phyloP scores from a whole-genome alignment of 2,797 vertebrate genomes.

The Sebastes iracundus region DNA sequence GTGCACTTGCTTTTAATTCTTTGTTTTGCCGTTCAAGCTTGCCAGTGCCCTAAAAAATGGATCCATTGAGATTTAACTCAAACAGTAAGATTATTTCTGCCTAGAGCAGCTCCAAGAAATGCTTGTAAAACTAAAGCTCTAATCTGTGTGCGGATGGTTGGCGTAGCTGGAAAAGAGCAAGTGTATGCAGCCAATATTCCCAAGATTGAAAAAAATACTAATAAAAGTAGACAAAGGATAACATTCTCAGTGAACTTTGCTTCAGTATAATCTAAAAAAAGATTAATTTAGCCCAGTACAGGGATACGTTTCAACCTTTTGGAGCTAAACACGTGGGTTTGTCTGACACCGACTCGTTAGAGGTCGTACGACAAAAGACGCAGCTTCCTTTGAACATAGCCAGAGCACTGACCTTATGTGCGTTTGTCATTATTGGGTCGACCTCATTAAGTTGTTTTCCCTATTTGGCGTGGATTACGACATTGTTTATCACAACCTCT shows the following conservation, averaged over 20 bases:
- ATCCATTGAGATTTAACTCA: slow-evolving; percentile 24
- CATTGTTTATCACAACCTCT: slow-evolving; percentile 61
- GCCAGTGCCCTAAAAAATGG: background rate
- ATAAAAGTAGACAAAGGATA: background rate
- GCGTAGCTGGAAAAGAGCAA: slow-evolving; percentile 26
- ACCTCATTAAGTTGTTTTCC: slow-evolving; percentile 68
- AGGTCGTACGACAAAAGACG: slow-evolving; percentile 4
- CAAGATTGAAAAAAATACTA: background rate
- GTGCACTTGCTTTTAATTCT: background rate
- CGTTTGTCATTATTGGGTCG: slow-evolving; percentile 40
- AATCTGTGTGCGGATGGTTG: slow-evolving; percentile 33
- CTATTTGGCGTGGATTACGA: slow-evolving; percentile 48
- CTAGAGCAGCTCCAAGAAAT: slow-evolving; percentile 38
- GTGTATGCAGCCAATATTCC: slow-evolving; percentile 6
- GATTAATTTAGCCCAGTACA: background rate
- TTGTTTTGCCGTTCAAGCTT: background rate
- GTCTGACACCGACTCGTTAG: background rate
- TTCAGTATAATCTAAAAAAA: background rate
- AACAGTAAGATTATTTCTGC: slow-evolving; percentile 39
- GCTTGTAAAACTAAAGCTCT: slow-evolving; percentile 42
- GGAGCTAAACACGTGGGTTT: background rate
- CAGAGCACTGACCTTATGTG: slow-evolving; percentile 16
- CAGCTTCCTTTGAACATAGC: background rate
- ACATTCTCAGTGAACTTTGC: background rate
- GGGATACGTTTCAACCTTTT: background rate